Conservation (phyloP, 2,888 invertebrate species). For the Aleiodes alternator region DNA sequence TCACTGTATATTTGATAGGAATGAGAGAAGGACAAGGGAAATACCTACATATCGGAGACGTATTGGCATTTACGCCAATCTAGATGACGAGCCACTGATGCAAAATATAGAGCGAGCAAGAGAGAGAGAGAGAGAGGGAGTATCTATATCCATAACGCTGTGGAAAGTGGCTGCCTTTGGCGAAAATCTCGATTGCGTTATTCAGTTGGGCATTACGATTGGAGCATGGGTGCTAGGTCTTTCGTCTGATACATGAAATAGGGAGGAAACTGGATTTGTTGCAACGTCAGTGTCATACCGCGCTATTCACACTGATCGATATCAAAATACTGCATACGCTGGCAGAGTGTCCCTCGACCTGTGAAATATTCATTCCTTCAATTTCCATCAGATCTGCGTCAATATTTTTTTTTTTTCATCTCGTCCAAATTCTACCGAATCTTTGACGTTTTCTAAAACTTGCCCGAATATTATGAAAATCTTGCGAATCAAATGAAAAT, state of each 20-base stretch:
- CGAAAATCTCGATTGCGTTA: constrained; percentile 61
- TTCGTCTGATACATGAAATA: not conserved
- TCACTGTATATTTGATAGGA: constrained; percentile 54
- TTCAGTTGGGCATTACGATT: constrained; percentile 18
- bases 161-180: constrained; percentile 58
- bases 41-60: constrained; percentile 57
- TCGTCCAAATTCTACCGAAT: not conserved
- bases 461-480: too few species aligned
- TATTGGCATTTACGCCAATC: constrained; percentile 63
- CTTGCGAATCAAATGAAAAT: not conserved
- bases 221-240: constrained; percentile 13
- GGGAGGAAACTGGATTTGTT: constrained; percentile 16
- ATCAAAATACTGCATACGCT: not conserved
- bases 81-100: constrained; percentile 43
- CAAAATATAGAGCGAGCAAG: not conserved
- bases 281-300: constrained; percentile 4
- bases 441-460: not conserved
- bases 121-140: too few species aligned
- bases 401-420: constrained; percentile 4
- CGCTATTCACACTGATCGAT: constrained; percentile 7
- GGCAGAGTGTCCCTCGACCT: constrained; percentile 4
- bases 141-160: constrained; percentile 39
- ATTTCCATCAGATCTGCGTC: constrained; percentile 4
- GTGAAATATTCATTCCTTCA: constrained; percentile 17
- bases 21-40: not conserved